Percentiles rank a stretch among this genome's conserved stretches.
Conservation (phyloP, 2,888 invertebrate species). For the Eucera pruinosa region DNA sequence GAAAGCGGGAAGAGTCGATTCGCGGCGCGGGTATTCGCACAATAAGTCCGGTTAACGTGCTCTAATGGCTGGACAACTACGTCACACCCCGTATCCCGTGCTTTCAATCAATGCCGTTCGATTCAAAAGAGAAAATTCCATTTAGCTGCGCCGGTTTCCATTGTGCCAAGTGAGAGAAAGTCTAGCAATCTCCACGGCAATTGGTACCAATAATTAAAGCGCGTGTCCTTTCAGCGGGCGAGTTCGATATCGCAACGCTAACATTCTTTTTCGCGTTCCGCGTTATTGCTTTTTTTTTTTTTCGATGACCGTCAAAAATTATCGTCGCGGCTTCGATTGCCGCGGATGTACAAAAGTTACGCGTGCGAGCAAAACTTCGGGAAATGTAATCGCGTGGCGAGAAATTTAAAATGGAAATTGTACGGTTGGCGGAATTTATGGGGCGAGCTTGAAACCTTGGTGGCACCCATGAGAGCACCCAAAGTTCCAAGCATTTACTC, state of each 20-base stretch:
- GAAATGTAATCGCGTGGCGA: too few relatives aligned
- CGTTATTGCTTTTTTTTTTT: too few relatives aligned
- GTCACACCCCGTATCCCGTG: constrained; percentile 3
- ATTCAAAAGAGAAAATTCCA: constrained; percentile 56
- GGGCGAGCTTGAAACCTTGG: too few relatives aligned
- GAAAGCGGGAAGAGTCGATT: constrained; percentile 29
- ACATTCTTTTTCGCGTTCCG: neutral
- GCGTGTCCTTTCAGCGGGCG: constrained; percentile 43
- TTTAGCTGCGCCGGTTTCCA: constrained; percentile 36
- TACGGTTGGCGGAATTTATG: too few relatives aligned
- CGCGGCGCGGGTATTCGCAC: constrained; percentile 1
- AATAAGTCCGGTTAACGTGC: constrained; percentile 20
- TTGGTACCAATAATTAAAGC: constrained; percentile 66
- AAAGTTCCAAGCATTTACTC: too few relatives aligned
- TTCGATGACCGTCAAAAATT: neutral
- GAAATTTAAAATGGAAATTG: too few relatives aligned
- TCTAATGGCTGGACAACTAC: constrained; percentile 8
- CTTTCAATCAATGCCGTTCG: constrained; percentile 53
- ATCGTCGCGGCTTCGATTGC: constrained; percentile 1
- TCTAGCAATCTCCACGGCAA: constrained; percentile 62
- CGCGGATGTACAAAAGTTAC: neutral
- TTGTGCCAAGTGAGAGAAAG: constrained; percentile 17
- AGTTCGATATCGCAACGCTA: constrained; percentile 24
- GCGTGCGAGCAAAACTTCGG: too few relatives aligned
- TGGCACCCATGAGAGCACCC: too few relatives aligned